Evolutionary conservation across 2,113 vertebrate genomes (phyloP), one percentile per base, ranked within the genome.

Genomic region (Thinocorus orbignyianus): DNA sequence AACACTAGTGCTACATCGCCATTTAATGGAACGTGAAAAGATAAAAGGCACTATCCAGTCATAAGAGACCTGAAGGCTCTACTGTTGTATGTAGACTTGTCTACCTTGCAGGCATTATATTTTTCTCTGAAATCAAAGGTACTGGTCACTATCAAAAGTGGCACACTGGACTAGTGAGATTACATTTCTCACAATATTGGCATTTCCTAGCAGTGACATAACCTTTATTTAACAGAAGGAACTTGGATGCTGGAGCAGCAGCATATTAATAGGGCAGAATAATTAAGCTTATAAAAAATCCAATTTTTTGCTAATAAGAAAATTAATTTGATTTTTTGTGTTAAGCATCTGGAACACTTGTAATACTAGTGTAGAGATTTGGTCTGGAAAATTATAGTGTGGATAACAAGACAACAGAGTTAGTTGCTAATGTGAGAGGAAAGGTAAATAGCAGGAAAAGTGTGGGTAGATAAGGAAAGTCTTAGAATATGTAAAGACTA

Each of bases 201-300:
- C 16, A 46, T 69, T 96, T 77, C 19, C 51, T 57, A 30, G 20
- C 46, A 68, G 33, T 49, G 44, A 78, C 25, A 71, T n/a, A 91
- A 49, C 74, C 64, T 93, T 93, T 93, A 51, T 85, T 95, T 93
- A 96, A 85, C n/a, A 80, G 79, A 89, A 95, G 49, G 51, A 97
- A 88, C 7, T 46, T 64, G 17, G 60, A 46, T 89, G 69, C 18
- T 86, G 71, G 61, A 95, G 12, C 4, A 52, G 70, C 10, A 17
- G 60, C 35, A 61, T 73, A 87, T 94, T 97, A 97, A 96, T 84
- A 93, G 30, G 68, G 61, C 37, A 92, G 46, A 65, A 70, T 97
- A 98, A 98, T 94, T 98, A 96, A 81, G 95, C 92, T 97, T 97
- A 96, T 90, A 94, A 93, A 97, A 97, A 97, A 95, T 87, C 65